Conservation (phyloP, 2,888 invertebrate genomes). For the Philereme vetulata region DNA sequence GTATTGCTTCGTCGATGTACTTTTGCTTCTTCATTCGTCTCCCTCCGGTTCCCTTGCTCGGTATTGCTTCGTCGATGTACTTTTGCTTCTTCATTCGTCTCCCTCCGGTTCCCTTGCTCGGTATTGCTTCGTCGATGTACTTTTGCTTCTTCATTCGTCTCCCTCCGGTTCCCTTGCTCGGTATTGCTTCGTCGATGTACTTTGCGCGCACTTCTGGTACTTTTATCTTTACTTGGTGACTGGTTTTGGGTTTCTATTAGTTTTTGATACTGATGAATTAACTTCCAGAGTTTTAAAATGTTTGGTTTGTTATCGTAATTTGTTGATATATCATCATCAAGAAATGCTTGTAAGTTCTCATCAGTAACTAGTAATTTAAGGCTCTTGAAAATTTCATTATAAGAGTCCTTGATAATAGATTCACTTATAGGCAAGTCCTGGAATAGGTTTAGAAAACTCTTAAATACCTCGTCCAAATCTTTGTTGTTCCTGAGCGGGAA, state of each 20-base stretch:
- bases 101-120: background rate
- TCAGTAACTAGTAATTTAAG: background rate
- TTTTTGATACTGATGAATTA: no score
- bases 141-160: no score
- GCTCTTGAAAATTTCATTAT: background rate
- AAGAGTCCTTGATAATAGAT: background rate
- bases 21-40: background rate
- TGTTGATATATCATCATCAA: background rate
- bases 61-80: background rate
- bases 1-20: background rate
- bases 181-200: no score
- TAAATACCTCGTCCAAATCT: background rate
- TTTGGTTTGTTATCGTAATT: background rate
- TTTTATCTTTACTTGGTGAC: background rate
- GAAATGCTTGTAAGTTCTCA: constrained; percentile 2
- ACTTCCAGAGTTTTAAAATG: no score
- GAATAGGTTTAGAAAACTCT: background rate
- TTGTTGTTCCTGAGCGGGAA: background rate
- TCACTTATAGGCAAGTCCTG: background rate
- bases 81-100: background rate
- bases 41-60: background rate
- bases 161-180: no score
- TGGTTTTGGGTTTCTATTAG: background rate
- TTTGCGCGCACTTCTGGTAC: background rate
- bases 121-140: background rate